Evolutionary conservation across 2,113 vertebrate genomes (phyloP).

Genomic region (Phasianus colchicus): DNA sequence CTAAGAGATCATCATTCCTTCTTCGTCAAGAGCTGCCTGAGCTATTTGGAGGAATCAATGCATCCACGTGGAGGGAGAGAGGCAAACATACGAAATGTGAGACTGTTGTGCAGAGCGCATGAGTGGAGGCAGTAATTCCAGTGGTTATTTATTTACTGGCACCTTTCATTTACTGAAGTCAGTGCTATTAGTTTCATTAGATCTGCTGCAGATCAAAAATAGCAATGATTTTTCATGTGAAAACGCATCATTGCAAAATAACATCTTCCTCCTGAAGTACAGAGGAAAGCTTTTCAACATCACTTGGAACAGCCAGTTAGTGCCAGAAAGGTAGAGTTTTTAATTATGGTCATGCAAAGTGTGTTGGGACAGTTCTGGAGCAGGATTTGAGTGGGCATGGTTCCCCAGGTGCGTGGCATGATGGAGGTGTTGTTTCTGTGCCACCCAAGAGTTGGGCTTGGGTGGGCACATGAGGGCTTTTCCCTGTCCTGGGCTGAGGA

Average conservation of each 20-base stretch:
- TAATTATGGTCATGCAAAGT: not conserved
- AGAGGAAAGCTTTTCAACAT: not conserved
- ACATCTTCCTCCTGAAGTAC: not conserved
- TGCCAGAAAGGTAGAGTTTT: not conserved
- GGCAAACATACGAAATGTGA: not conserved
- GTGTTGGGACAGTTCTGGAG: not conserved
- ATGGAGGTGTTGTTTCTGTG: fast-evolving
- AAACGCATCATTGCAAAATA: not conserved
- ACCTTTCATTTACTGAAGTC: not conserved
- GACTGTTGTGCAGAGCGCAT: not conserved
- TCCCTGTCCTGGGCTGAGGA: not conserved
- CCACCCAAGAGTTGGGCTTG: fast-evolving
- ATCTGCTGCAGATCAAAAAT: not conserved
- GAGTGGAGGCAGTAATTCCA: not conserved
- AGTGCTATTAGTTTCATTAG: not conserved
- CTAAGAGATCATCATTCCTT: not conserved
- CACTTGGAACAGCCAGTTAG: not conserved
- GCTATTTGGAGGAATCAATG: not conserved
- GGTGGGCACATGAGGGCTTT: fast-evolving
- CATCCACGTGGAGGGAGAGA: not conserved
- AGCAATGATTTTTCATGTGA: not conserved
- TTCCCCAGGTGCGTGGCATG: fast-evolving
- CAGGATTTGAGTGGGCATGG: not conserved
- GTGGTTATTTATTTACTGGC: not conserved
- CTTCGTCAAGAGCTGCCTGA: not conserved